These are phyloP conservation scores for Diacarnus erythraeanus DNA, from an alignment of 37 sponge, comb jelly and placozoan species.

Conservation along the genomic window DNA sequence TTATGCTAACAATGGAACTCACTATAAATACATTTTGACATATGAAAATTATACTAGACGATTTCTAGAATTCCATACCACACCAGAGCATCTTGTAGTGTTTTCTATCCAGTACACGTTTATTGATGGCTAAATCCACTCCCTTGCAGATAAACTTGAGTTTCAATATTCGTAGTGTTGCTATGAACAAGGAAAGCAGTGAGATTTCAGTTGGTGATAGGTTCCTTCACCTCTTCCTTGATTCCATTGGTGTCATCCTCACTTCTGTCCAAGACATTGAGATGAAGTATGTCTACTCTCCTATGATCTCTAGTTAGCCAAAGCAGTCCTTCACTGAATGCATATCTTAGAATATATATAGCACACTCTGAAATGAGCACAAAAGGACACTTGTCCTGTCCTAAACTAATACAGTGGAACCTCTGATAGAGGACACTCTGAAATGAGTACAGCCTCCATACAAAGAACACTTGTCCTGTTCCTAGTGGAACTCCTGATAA, in stretches of 20 bases:
- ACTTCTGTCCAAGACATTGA: conserved; percentile 74
- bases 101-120: not conserved
- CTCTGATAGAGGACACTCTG: no score
- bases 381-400: no score
- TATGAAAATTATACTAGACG: no score
- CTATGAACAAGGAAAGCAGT: conserved; percentile 36
- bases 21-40: no score
- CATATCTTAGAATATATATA: not conserved
- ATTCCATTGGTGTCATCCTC: conserved; percentile 74
- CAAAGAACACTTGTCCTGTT: no score
- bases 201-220: conserved; percentile 50
- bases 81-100: not conserved
- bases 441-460: no score
- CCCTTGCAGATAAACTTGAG: conserved; percentile 57
- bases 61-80: not conserved
- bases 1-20: no score
- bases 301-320: not conserved
- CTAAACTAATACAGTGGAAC: no score
- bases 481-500: no score
- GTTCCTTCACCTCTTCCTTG: conserved; percentile 58
- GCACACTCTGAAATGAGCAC: not conserved
- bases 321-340: conserved; percentile 2
- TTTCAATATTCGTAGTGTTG: conserved; percentile 61
- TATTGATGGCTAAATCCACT: not conserved
- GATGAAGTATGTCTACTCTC: conserved; percentile 51